Conservation (phyloP, 2,888 invertebrate genomes). For the Athalia cordata region DNA sequence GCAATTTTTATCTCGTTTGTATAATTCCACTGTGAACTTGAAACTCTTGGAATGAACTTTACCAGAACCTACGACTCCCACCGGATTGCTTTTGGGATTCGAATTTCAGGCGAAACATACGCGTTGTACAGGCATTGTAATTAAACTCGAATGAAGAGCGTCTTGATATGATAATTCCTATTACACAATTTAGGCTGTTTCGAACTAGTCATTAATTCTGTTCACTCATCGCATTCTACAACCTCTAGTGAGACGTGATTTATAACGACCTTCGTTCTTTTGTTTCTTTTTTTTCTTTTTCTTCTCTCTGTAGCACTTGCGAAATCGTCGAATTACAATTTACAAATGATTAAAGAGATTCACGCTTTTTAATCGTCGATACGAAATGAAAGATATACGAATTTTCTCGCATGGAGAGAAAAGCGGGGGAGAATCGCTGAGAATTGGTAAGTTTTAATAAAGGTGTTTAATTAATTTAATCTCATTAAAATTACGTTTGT, state of each 20-base stretch:
- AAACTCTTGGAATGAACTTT: neutral
- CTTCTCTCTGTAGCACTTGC: neutral
- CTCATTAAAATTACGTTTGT: too few species aligned
- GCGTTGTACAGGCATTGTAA: conserved; percentile 3
- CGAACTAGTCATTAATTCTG: conserved; percentile 1
- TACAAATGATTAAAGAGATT: conserved; percentile 8
- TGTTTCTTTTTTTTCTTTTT: neutral
- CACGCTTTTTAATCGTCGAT: neutral
- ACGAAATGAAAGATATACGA: too few species aligned
- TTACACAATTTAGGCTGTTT: conserved; percentile 14
- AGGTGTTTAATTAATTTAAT: too few species aligned
- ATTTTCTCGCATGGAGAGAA: too few species aligned
- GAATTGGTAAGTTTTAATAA: too few species aligned
- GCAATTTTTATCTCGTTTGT: neutral
- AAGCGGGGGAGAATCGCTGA: too few species aligned
- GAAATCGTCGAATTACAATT: conserved; percentile 1
- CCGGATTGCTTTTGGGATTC: conserved; percentile 1
- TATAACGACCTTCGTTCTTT: conserved; percentile 13
- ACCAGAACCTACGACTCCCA: neutral
- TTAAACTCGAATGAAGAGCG: conserved; percentile 13
- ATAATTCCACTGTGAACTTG: neutral
- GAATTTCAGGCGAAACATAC: conserved; percentile 12
- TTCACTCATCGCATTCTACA: conserved; percentile 2
- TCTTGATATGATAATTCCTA: conserved; percentile 38
- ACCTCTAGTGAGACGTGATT: neutral